These are phyloP conservation scores for Corythoichthys intestinalis DNA, from an alignment of 2,113 vertebrate species.

Conservation along the genomic window DNA sequence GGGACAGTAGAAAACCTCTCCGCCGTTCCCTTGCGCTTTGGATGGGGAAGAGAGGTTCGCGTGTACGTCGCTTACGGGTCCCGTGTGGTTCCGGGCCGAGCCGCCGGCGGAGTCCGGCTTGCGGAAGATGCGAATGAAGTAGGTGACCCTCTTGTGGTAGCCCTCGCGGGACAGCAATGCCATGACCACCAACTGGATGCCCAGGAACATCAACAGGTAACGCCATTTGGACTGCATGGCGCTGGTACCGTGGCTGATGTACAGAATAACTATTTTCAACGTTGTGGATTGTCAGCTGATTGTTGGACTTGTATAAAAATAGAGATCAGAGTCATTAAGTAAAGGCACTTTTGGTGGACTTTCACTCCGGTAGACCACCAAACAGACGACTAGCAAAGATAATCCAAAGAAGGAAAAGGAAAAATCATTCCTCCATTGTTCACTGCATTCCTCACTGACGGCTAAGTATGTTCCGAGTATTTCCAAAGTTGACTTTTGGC, in stretches of 20 bases:
- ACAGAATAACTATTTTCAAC: background rate
- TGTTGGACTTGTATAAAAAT: background rate
- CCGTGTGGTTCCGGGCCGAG: conserved; percentile 47
- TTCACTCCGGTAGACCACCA: conserved; percentile 3
- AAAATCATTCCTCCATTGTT: conserved; percentile 7
- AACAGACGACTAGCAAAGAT: conserved; percentile 17
- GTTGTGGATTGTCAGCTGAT: conserved; percentile 21
- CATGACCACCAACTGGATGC: conserved; percentile 78
- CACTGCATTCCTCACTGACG: conserved; percentile 28
- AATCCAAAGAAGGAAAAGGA: conserved; percentile 1
- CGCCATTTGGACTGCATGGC: conserved; percentile 72
- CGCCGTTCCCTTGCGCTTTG: conserved; percentile 18
- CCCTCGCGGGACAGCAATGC: conserved; percentile 73
- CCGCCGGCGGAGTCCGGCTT: conserved; percentile 32
- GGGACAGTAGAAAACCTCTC: conserved; percentile 71
- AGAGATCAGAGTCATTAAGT: conserved; percentile 5
- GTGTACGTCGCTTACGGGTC: conserved; percentile 57
- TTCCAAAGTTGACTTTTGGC: conserved; percentile 35
- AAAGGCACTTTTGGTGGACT: conserved; percentile 63
- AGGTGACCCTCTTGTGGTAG: conserved; percentile 69
- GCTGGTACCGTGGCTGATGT: conserved; percentile 37
- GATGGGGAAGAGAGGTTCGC: conserved; percentile 70
- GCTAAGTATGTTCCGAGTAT: conserved; percentile 29
- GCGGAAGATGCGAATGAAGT: conserved; percentile 75
- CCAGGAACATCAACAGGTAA: conserved; percentile 74